Evolutionary conservation across 2,888 invertebrate species (phyloP).

Genomic region (Cheilosia vernalis): DNA sequence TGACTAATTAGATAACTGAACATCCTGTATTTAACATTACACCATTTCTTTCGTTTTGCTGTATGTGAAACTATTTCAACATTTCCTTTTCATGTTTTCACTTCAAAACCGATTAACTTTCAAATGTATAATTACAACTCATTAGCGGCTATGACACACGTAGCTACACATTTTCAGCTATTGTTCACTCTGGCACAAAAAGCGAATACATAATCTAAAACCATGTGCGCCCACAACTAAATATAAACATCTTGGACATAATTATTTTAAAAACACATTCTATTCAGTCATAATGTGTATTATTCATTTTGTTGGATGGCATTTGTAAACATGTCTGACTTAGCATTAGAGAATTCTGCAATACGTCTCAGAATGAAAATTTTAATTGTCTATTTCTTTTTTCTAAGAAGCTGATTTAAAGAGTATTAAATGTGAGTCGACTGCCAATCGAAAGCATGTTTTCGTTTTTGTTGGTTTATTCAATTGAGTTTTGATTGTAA

Average conservation of each 20-base stretch:
- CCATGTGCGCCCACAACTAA: background rate
- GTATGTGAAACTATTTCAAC: too few relatives aligned
- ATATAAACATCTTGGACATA: background rate
- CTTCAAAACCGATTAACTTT: too few relatives aligned
- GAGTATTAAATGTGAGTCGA: background rate
- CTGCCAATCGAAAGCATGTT: too few relatives aligned
- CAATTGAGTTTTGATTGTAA: too few relatives aligned
- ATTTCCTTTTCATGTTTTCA: too few relatives aligned
- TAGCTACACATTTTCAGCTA: background rate
- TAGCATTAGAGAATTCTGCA: background rate
- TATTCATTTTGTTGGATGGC: background rate
- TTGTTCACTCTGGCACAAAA: background rate
- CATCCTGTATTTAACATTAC: too few relatives aligned
- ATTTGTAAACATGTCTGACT: constrained; percentile 4
- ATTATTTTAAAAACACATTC: constrained; percentile 8
- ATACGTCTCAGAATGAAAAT: background rate
- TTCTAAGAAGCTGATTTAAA: background rate
- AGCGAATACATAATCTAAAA: background rate
- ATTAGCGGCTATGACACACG: background rate
- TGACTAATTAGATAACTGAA: too few relatives aligned
- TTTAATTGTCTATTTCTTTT: background rate
- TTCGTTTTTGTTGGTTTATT: too few relatives aligned
- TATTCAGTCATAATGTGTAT: constrained; percentile 2
- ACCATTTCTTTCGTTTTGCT: too few relatives aligned
- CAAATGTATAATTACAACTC: too few relatives aligned